phyloP scores from a whole-genome alignment of 2,113 vertebrate species.

The Channa maculata region DNA sequence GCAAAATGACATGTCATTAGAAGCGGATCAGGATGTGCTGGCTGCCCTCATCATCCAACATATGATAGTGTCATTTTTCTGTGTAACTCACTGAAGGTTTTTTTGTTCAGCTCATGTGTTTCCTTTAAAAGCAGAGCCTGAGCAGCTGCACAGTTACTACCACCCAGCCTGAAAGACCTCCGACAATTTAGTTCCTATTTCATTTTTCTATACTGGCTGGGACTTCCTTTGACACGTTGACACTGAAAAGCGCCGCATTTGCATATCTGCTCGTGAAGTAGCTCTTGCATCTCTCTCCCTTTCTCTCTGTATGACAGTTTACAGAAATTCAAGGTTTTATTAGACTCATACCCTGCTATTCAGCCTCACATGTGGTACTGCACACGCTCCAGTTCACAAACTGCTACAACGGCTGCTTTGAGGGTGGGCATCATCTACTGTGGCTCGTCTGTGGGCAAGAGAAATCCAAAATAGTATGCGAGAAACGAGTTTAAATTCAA shows the following conservation, averaged over 20 bases:
- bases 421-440: conserved; percentile 43
- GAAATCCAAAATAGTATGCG: conserved; percentile 41
- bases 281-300: conserved; percentile 24
- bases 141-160: conserved; percentile 26
- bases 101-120: conserved; percentile 7
- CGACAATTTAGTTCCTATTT: conserved; percentile 27
- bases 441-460: conserved; percentile 32
- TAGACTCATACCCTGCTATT: conserved; percentile 27
- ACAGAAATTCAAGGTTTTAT: conserved; percentile 45
- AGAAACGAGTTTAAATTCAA: neutral
- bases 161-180: conserved; percentile 31
- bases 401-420: conserved; percentile 32
- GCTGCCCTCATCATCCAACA: conserved; percentile 21
- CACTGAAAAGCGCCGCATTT: conserved; percentile 54
- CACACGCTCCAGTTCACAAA: conserved; percentile 55
- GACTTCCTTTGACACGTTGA: conserved; percentile 48
- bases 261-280: conserved; percentile 44
- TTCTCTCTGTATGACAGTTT: conserved; percentile 28
- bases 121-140: conserved; percentile 15
- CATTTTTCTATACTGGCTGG: conserved; percentile 14
- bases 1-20: conserved; percentile 11
- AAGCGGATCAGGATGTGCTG: conserved; percentile 7
- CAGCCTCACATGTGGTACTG: conserved; percentile 49
- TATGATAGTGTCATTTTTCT: conserved; percentile 28
- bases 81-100: neutral